A percentile compares a stretch with the other conserved stretches of the same genome.
phyloP scores from a whole-genome alignment of 2,113 vertebrate species.

The Podilymbus podiceps region DNA sequence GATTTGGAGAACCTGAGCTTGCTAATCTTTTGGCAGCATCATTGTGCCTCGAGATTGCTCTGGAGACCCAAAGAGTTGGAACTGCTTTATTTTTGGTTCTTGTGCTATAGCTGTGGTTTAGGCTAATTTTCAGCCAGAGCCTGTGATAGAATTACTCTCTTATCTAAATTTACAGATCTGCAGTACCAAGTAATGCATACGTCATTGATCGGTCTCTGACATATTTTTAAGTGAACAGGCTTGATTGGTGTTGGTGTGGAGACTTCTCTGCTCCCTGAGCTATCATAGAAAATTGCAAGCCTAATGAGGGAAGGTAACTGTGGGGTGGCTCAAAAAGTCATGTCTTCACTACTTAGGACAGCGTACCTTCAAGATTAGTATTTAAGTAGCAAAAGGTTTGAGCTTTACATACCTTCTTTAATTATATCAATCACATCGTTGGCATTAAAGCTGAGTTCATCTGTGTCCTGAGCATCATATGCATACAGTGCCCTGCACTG shows the following conservation, averaged over 20 bases:
- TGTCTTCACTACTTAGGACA: too few relatives aligned
- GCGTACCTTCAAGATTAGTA: rapidly evolving
- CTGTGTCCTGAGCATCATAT: conserved; percentile 97
- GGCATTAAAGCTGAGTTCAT: conserved; percentile 98
- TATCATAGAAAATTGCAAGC: rapidly evolving
- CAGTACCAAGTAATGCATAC: background rate
- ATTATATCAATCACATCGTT: conserved; percentile 93
- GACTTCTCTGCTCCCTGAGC: background rate
- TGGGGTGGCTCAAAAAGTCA: background rate
- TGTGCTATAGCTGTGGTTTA: background rate
- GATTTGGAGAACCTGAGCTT: background rate
- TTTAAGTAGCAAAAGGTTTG: rapidly evolving
- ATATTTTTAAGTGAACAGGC: background rate
- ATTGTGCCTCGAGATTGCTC: background rate
- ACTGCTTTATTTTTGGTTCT: background rate
- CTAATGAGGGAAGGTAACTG: rapidly evolving
- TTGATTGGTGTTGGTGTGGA: background rate
- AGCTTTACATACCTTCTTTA: conserved; percentile 83
- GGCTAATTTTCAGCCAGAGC: background rate
- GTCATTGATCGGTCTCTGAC: background rate
- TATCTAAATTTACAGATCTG: background rate
- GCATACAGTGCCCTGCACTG: conserved; percentile 96
- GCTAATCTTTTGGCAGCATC: background rate
- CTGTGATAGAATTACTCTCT: background rate
- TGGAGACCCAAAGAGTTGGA: background rate